Conservation (phyloP, 2,797 vertebrate species). For the Antrozous pallidus region DNA sequence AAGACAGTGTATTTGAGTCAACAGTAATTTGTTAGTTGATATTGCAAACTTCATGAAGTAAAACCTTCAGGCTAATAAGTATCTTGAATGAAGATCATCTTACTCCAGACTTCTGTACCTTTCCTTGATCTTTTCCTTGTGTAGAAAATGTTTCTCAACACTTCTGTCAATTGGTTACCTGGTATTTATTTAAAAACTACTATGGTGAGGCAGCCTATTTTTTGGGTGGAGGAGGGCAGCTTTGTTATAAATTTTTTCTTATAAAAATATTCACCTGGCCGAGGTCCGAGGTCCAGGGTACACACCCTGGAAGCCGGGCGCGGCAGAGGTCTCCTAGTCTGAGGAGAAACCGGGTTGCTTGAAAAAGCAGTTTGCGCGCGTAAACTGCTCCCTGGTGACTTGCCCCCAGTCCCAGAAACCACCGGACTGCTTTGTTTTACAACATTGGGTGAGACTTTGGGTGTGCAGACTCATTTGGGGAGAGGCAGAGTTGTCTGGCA, state of each 20-base stretch:
- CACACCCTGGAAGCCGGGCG: no score
- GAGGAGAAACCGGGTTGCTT: no score
- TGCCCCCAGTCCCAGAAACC: no score
- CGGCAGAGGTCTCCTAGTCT: no score
- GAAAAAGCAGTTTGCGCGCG: no score
- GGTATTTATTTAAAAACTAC: background rate
- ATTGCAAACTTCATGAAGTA: background rate
- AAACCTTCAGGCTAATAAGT: background rate
- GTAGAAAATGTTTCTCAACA: background rate
- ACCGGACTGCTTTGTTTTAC: no score
- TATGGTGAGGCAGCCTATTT: background rate
- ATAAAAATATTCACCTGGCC: background rate
- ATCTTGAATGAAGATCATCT: background rate
- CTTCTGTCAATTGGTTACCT: background rate
- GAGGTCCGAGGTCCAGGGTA: no score
- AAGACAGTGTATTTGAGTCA: background rate
- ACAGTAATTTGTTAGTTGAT: background rate
- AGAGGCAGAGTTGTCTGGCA: no score
- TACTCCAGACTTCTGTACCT: background rate
- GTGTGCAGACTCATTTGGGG: no score
- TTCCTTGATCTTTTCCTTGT: background rate
- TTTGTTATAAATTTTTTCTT: conserved; percentile 17
- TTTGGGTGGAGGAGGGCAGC: background rate
- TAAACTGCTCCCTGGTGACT: no score
- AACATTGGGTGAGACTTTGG: no score